Evolutionary conservation across 2,888 invertebrate species (phyloP), one percentile per base, ranked within the genome.

Genomic region (Diabrotica balteata): DNA sequence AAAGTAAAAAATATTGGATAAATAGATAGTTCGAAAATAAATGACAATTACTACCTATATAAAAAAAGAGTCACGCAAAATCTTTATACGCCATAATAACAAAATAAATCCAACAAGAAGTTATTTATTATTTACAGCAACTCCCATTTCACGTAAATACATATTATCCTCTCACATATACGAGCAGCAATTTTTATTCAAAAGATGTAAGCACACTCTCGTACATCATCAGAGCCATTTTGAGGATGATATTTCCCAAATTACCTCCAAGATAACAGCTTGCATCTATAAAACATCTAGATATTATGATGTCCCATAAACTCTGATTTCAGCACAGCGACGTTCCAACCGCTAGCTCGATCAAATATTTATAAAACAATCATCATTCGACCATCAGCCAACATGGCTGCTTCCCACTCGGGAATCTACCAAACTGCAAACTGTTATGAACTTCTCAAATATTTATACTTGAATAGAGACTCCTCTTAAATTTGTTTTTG

Each of bases 331-430:
- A 82, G 83, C 80, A 77, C 73, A 77, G 77, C 78, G 78, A 75
- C 78, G 81, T 78, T 77, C 76, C 78, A 74, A 77, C 78, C 81
- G 70, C 66, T 69, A 62, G 57, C 71, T 73, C 76, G 75, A 81
- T 84, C 77, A 83, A 84, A 83, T 84, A 84, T 84, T 84, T 82
- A 84, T 84, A 82, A 84, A 84, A 84, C 84, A 84, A 84, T 84
- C 84, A 84, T 84, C 84, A 84, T 84, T 83, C 84, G 84, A 78
- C 84, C 84, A 84, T 84, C 84, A 84, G 79, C 79, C 83, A 83
- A 83, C 83, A 84, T 84, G 84, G 83, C 84, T 80, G 83, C 80
- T 51, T 72, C 78, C 80, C 81, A 75, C 80, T 69, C 74, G 82
- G 82, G 83, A 82, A 76, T 77, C 74, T 67, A 68, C 73, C 80